Percentiles rank a stretch among this genome's conserved stretches.
These are phyloP conservation scores for Drosophila acutilabella DNA, from an alignment of 2,888 invertebrate species.

Conservation along the genomic window DNA sequence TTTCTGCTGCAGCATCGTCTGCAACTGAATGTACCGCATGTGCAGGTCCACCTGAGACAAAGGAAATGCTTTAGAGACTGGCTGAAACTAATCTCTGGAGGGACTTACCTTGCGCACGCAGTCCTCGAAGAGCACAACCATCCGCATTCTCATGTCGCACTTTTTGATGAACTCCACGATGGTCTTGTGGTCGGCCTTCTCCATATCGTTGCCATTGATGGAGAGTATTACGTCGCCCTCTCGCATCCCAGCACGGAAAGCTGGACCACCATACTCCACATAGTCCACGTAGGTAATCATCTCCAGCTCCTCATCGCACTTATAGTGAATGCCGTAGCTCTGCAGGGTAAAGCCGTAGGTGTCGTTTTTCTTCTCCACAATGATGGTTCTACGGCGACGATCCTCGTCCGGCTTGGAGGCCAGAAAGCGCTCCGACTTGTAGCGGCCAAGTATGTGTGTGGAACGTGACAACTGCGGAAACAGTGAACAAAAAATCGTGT, in stretches of 20 bases:
- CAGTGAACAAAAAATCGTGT: not conserved
- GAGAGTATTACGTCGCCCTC: slow-evolving; percentile 98
- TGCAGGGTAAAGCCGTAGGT: slow-evolving; percentile 98
- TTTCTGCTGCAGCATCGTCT: slow-evolving; percentile 92
- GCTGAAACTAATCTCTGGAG: fast-evolving
- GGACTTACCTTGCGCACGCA: slow-evolving; percentile 93
- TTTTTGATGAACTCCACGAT: slow-evolving; percentile 96
- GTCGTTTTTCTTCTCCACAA: slow-evolving; percentile 95
- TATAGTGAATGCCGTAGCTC: slow-evolving; percentile 98
- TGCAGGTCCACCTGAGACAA: slow-evolving; percentile 90
- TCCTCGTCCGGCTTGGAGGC: slow-evolving; percentile 92
- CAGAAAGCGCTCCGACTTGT: slow-evolving; percentile 89
- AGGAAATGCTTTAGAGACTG: not conserved
- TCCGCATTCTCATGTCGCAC: slow-evolving; percentile 95
- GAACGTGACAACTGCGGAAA: slow-evolving; percentile 74
- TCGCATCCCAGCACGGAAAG: slow-evolving; percentile 96
- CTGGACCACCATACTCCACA: slow-evolving; percentile 96
- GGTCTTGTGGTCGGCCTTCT: slow-evolving; percentile 96
- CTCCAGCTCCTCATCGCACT: slow-evolving; percentile 96
- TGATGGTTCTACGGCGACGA: slow-evolving; percentile 94
- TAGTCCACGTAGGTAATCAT: slow-evolving; percentile 99
- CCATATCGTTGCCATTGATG: slow-evolving; percentile 98
- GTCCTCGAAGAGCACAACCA: slow-evolving; percentile 98
- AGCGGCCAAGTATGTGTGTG: slow-evolving; percentile 89
- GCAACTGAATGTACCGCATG: slow-evolving; percentile 95